These are phyloP conservation scores for Corydoras sp. DNA, from an alignment of 2,113 vertebrate genomes.

Conservation along the genomic window DNA sequence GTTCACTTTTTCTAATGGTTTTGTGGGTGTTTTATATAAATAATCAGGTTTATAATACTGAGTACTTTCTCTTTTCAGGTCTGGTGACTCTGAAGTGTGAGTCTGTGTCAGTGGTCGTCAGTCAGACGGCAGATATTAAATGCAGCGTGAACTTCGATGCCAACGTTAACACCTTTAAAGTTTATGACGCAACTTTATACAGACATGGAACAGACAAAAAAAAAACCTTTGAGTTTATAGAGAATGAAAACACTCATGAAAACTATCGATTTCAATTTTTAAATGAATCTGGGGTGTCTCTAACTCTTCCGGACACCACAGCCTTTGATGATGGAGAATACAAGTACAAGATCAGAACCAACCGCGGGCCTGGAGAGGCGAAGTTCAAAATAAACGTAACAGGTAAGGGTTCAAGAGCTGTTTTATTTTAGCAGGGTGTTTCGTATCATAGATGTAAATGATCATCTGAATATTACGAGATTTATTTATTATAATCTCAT, in stretches of 20 bases:
- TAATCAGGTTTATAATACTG: background rate
- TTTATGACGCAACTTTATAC: no score
- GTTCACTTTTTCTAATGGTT: no score
- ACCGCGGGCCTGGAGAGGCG: rapidly evolving
- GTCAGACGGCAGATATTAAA: constrained; percentile 20
- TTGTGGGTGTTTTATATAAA: background rate
- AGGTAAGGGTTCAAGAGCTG: constrained; percentile 47
- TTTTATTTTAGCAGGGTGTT: background rate
- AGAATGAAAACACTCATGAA: rapidly evolving
- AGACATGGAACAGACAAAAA: no score
- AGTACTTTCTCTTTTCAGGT: constrained; percentile 24
- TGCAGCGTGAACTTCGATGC: constrained; percentile 6
- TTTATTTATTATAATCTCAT: no score
- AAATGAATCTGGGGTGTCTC: constrained; percentile 39
- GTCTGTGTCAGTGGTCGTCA: background rate
- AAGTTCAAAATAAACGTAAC: constrained; percentile 4
- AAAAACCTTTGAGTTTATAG: no score
- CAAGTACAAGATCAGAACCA: background rate
- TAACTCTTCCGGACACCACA: constrained; percentile 47
- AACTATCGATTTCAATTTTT: constrained; percentile 29
- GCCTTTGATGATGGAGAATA: constrained; percentile 40
- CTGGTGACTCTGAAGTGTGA: constrained; percentile 26
- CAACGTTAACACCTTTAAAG: no score
- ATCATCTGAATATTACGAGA: no score
- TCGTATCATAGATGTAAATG: background rate